These are phyloP conservation scores for Oreamnos americanus DNA, from an alignment of 2,113 vertebrate genomes.

Conservation along the genomic window DNA sequence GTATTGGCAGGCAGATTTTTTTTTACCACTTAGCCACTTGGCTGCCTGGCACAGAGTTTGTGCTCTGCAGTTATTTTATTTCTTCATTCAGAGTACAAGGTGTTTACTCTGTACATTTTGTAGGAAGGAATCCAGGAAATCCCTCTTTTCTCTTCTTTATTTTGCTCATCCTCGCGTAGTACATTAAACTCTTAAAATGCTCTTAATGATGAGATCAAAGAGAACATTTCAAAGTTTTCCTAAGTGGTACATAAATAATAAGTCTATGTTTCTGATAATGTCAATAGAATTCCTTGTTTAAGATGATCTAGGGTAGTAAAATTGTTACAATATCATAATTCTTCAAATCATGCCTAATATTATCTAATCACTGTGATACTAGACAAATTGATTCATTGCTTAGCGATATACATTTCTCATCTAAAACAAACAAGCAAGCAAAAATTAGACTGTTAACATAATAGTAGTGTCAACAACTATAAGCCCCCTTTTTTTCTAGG, in stretches of 20 bases:
- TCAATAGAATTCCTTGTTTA: background rate
- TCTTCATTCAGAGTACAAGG: background rate
- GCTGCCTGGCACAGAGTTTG: too few relatives aligned
- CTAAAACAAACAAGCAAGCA: background rate
- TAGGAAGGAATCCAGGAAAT: background rate
- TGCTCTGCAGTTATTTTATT: background rate
- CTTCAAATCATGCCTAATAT: background rate
- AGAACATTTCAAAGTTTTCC: background rate
- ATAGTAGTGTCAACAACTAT: background rate
- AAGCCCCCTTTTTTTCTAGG: background rate
- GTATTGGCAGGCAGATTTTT: background rate
- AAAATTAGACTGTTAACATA: background rate
- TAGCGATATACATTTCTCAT: background rate
- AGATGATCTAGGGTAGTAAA: background rate
- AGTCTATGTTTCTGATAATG: background rate
- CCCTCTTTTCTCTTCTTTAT: background rate
- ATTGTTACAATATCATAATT: background rate
- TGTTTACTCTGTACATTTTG: background rate
- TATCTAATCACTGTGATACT: background rate
- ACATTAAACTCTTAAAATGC: background rate
- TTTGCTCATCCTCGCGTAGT: background rate
- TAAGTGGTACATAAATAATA: background rate
- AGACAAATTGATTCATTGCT: background rate
- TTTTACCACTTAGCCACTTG: background rate
- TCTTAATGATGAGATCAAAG: background rate